Evolutionary conservation across 1,140 invertebrate species (phyloP).

Genomic region (Geopemphigus sp.): DNA sequence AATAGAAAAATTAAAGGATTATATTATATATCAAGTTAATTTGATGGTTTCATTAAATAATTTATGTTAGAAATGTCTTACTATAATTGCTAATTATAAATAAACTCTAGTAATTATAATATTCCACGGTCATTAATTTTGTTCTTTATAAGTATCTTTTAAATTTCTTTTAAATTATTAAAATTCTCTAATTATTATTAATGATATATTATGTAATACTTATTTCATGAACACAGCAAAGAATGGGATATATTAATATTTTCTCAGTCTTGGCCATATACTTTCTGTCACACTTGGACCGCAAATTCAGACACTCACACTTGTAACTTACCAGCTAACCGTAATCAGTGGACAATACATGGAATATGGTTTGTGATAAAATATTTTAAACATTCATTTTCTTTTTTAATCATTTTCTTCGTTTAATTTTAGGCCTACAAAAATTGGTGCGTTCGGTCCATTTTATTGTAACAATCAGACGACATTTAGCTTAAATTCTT

Average conservation of each 20-base stretch:
- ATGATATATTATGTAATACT: background rate
- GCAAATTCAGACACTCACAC: constrained; percentile 58
- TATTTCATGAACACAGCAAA: constrained; percentile 21
- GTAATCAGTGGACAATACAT: constrained; percentile 73
- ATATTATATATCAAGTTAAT: no score
- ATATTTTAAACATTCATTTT: background rate
- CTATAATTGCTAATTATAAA: no score
- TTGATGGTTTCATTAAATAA: no score
- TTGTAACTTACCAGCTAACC: constrained; percentile 64
- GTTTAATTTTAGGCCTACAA: constrained; percentile 63
- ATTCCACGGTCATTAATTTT: no score
- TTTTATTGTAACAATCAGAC: constrained; percentile 67
- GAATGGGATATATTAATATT: constrained; percentile 76
- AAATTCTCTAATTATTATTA: no score
- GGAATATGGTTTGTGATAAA: constrained; percentile 64
- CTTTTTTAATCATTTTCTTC: background rate
- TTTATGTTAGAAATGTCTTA: no score
- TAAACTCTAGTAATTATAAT: no score
- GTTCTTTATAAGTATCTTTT: background rate
- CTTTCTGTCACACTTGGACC: constrained; percentile 71
- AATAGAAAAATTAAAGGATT: no score
- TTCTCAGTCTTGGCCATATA: constrained; percentile 77
- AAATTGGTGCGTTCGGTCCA: constrained; percentile 66
- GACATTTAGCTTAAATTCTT: constrained; percentile 62
- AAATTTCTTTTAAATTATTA: no score